Evolutionary conservation across 2,888 invertebrate species (phyloP), one percentile per base, ranked within the genome.

Genomic region (Dendrolimus houi): DNA sequence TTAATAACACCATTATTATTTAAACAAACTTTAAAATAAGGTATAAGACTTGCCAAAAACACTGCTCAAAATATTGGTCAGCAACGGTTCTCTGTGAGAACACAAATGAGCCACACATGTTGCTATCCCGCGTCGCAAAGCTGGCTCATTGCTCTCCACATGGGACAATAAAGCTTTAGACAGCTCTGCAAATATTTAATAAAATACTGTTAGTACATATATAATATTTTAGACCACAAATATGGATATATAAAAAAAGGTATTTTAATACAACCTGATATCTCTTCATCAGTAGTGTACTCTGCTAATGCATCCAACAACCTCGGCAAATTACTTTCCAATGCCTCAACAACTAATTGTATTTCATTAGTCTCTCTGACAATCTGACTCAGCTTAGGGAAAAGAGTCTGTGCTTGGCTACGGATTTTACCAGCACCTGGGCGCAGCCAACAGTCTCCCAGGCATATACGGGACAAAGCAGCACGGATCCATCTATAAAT

Each of bases 31-130:
- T 40, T 40, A 55, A 52, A n/a, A 12, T 47, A 55, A 53, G 54
- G 3, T 0, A 14, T 41, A 17, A 13, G 58, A 68, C 76, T 74
- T 55, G 83, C 84, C 83, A 68, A 81, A 80, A 13, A 80, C 71
- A 53, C 74, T 81, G 3, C 79, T 78, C 64, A 82, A 75, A 9
- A 81, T 69, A 54, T 71, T 81, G 7, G 96, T 88, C n/a, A 95
- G 91, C 73, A 95, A 92, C 2, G 92, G 90, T 77, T 96, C 96
- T 57, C 95, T 92, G 62, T 96, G 93, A 60, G 95, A 92, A 82
- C 97, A 96, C 58, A 97, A 92, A 60, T 94, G 93, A 52, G 96
- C 93, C 59, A 98, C 93, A 81, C 96, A 96, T 56, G 92, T 93
- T 0, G 97, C 94, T 42, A 96, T 94, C 40, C 96, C 95, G 63